A percentile compares a stretch with the other conserved stretches of the same genome.
phyloP scores from a whole-genome alignment of 1,140 invertebrate genomes.

The Solenopsis invicta region DNA sequence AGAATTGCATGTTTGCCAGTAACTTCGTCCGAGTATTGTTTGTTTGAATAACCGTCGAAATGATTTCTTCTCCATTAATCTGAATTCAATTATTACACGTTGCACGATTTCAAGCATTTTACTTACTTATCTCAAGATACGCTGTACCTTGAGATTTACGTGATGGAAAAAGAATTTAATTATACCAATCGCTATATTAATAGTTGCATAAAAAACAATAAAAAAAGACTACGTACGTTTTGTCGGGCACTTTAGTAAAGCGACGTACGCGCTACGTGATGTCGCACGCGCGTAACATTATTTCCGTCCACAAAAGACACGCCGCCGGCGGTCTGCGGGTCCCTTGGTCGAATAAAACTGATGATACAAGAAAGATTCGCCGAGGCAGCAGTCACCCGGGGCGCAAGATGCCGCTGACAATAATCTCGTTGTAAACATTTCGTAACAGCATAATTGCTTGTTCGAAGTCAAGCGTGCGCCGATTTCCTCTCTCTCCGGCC shows the following conservation, averaged over 20 bases:
- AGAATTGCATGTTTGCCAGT: slow-evolving; percentile 18
- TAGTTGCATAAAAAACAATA: background rate
- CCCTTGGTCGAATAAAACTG: slow-evolving; percentile 83
- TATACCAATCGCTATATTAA: background rate
- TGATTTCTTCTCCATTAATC: background rate
- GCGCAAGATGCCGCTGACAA: slow-evolving; percentile 86
- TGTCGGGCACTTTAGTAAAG: slow-evolving; percentile 26
- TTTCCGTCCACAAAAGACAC: slow-evolving; percentile 73
- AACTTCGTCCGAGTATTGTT: background rate
- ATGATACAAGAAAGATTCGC: slow-evolving; percentile 80
- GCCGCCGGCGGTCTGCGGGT: slow-evolving; percentile 65
- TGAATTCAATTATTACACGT: background rate
- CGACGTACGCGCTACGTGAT: slow-evolving; percentile 47
- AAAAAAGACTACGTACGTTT: background rate
- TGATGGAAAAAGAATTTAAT: background rate
- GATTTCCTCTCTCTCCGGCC: background rate
- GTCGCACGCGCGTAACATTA: slow-evolving; percentile 27
- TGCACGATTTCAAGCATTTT: background rate
- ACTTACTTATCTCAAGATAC: background rate
- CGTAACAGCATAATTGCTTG: slow-evolving; percentile 87
- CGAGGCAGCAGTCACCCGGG: slow-evolving; percentile 79
- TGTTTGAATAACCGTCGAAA: background rate
- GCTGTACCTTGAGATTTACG: background rate
- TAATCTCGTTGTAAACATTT: slow-evolving; percentile 87
- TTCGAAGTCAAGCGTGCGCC: slow-evolving; percentile 77